Conservation (phyloP, 2,113 vertebrate species). For the Mastomys natalensis region DNA sequence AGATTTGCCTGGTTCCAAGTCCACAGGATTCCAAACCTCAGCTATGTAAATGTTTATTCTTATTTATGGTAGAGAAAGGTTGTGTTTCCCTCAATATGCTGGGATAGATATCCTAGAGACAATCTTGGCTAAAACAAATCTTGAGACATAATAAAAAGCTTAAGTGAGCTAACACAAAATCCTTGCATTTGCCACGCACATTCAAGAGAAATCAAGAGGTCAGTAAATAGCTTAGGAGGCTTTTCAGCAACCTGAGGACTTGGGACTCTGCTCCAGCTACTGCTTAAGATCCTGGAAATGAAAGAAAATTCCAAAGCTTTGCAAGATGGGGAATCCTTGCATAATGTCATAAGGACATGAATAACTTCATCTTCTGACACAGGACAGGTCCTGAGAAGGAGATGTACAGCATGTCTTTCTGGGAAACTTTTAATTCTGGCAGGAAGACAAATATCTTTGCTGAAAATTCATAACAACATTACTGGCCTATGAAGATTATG, state of each 20-base stretch:
- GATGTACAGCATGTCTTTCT: neutral
- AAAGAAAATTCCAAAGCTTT: neutral
- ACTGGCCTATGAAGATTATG: neutral
- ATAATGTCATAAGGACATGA: neutral
- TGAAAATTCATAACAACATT: neutral
- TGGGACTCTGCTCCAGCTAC: neutral
- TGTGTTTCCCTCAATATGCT: neutral
- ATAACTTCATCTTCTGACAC: neutral
- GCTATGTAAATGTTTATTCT: conserved; percentile 49
- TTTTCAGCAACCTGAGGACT: neutral
- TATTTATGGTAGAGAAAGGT: conserved; percentile 35
- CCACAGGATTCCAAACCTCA: conserved; percentile 34
- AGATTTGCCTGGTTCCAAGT: conserved; percentile 41
- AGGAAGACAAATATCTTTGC: neutral
- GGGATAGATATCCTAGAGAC: neutral
- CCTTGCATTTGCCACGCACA: neutral
- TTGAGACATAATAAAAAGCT: conserved; percentile 28
- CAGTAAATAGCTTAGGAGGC: neutral
- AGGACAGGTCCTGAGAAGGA: neutral
- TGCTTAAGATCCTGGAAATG: neutral
- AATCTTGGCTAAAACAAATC: conserved; percentile 16
- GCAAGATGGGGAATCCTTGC: neutral
- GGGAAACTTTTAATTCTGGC: neutral
- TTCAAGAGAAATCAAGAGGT: neutral
- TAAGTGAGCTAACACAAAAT: neutral